Evolutionary conservation across 2,113 vertebrate species (phyloP).

Genomic region (Hymenochirus boettgeri): DNA sequence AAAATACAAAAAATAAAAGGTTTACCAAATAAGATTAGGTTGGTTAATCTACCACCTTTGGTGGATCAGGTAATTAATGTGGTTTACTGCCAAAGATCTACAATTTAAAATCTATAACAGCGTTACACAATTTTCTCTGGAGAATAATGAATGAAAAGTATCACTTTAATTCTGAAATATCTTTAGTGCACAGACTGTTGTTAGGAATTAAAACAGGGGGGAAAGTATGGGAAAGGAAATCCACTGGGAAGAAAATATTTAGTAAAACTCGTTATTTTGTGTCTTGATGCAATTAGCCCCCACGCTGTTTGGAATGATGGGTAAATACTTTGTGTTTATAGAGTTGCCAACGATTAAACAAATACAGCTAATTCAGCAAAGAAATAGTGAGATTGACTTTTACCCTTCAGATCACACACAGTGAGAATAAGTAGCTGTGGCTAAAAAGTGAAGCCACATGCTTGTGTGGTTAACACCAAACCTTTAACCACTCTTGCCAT

Average conservation of each 20-base stretch:
- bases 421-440: conserved; percentile 29
- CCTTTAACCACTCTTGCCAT: conserved; percentile 25
- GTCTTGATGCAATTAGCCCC: background rate
- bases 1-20: too few species aligned
- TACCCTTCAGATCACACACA: conserved; percentile 27
- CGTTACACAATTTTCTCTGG: too few species aligned
- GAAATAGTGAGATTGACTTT: conserved; percentile 8
- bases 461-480: conserved; percentile 39
- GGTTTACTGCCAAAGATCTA: too few species aligned
- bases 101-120: too few species aligned
- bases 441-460: conserved; percentile 30
- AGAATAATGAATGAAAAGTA: too few species aligned
- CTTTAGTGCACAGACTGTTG: too few species aligned
- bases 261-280: background rate
- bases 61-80: too few species aligned
- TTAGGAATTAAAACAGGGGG: too few species aligned
- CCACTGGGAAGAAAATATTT: background rate
- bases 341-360: conserved; percentile 25
- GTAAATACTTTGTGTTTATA: conserved; percentile 22
- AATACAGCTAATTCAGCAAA: conserved; percentile 29
- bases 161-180: too few species aligned
- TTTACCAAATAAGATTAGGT: too few species aligned
- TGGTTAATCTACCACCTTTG: too few species aligned
- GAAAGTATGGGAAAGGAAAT: too few species aligned
- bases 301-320: conserved; percentile 1